These are phyloP conservation scores for Charina bottae DNA, from an alignment of 2,113 vertebrate genomes.

Conservation along the genomic window DNA sequence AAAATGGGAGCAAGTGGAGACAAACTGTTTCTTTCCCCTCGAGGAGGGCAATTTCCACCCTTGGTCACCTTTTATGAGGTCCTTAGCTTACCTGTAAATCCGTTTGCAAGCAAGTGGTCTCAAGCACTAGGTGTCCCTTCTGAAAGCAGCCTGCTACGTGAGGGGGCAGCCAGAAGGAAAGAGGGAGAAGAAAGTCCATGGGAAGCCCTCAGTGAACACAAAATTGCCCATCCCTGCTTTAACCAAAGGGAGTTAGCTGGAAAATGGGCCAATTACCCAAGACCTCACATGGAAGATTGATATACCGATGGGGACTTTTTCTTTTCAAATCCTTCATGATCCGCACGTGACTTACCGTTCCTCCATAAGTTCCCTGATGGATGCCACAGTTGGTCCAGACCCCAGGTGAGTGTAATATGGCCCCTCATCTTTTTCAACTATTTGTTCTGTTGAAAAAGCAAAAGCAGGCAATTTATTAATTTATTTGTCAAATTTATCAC, in stretches of 20 bases:
- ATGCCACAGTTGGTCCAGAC: constrained; percentile 90
- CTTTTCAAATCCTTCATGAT: not conserved
- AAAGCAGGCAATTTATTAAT: not conserved
- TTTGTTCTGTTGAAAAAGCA: constrained; percentile 81
- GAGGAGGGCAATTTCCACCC: too few species aligned
- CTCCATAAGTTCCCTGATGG: constrained; percentile 95
- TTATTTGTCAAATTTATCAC: too few species aligned
- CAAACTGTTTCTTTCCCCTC: not conserved
- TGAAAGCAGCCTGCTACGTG: too few species aligned
- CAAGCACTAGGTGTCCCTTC: too few species aligned
- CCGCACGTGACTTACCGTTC: constrained; percentile 70
- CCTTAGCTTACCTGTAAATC: too few species aligned
- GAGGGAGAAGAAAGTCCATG: too few species aligned
- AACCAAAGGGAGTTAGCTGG: not conserved
- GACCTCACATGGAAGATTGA: not conserved
- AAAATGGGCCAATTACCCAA: too few species aligned
- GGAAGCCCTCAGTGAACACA: too few species aligned
- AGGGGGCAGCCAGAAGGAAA: too few species aligned
- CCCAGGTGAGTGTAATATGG: constrained; percentile 98
- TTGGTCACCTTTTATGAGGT: too few species aligned
- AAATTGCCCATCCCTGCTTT: too few species aligned
- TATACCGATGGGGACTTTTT: not conserved
- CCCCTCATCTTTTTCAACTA: constrained; percentile 96
- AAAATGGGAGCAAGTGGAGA: not conserved
- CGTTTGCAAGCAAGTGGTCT: too few species aligned